Conservation (phyloP, 2,113 vertebrate genomes). For the Andinoacara biseriatus region DNA sequence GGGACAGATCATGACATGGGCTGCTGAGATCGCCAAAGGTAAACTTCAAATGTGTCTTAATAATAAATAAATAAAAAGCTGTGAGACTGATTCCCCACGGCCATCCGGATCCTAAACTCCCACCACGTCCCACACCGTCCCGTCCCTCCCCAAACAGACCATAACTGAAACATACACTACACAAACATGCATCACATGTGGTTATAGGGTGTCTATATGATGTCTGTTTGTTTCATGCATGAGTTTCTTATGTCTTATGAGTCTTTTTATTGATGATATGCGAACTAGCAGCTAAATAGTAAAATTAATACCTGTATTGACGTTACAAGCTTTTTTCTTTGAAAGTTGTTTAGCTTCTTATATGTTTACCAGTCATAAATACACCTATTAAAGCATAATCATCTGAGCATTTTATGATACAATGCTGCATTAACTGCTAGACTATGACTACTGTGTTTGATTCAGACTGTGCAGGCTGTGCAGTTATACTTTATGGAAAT, state of each 20-base stretch:
- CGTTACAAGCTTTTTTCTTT: background rate
- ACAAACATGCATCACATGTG: too few species aligned
- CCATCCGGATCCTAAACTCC: too few species aligned
- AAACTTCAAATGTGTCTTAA: constrained; percentile 14
- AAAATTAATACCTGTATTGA: background rate
- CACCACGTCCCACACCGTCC: too few species aligned
- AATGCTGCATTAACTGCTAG: background rate
- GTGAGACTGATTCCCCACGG: too few species aligned
- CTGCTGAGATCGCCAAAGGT: constrained; percentile 98
- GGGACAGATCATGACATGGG: constrained; percentile 97
- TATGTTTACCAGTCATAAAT: background rate
- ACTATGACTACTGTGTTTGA: background rate
- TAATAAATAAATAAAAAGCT: background rate
- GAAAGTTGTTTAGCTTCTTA: background rate
- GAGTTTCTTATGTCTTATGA: too few species aligned
- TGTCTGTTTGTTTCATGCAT: too few species aligned
- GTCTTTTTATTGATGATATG: too few species aligned
- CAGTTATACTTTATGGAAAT: background rate
- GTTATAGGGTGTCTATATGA: too few species aligned
- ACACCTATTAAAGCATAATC: background rate
- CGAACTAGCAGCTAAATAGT: too few species aligned
- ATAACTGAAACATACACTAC: too few species aligned
- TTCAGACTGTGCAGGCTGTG: background rate
- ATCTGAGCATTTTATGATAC: background rate
- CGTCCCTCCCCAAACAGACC: too few species aligned